Evolutionary conservation across 2,888 invertebrate species (phyloP).

Genomic region (Dexiosoma caninum): DNA sequence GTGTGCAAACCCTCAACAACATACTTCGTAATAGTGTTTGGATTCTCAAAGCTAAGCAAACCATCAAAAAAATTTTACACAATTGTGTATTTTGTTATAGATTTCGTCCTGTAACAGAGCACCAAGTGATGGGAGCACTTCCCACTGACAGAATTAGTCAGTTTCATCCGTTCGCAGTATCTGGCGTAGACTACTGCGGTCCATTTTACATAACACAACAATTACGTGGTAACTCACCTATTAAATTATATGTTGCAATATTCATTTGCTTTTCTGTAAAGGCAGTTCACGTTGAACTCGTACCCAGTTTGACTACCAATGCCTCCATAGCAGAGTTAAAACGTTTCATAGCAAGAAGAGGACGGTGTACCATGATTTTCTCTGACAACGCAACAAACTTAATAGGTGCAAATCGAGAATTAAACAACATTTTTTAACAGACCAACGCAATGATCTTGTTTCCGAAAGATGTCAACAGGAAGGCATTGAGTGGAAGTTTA

Average conservation of each 20-base stretch:
- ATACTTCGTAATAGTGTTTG: conserved; percentile 14
- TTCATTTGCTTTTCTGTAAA: conserved; percentile 4
- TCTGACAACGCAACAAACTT: conserved; percentile 9
- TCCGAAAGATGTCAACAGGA: not conserved
- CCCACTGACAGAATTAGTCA: not conserved
- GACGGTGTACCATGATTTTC: not conserved
- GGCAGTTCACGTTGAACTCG: not conserved
- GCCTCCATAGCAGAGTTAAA: not conserved
- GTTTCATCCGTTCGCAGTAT: not conserved
- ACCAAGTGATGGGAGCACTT: not conserved
- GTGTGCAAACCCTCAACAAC: conserved; percentile 6
- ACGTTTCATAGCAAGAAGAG: not conserved
- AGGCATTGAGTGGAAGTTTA: conserved; percentile 39
- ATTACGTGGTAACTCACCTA: not conserved
- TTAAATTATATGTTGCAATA: conserved; percentile 5
- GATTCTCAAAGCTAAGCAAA: conserved; percentile 26
- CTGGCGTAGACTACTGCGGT: conserved; percentile 11
- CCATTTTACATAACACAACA: conserved; percentile 1
- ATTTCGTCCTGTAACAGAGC: not conserved
- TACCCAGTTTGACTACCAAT: not conserved
- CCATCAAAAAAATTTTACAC: not conserved
- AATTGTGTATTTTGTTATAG: conserved; percentile 1
- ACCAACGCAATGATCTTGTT: conserved; percentile 3
- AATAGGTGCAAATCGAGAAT: conserved; percentile 42
- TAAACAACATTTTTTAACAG: conserved; percentile 18